These are phyloP conservation scores for Gandaritis pyraliata DNA, from an alignment of 2,888 invertebrate species.

Conservation along the genomic window DNA sequence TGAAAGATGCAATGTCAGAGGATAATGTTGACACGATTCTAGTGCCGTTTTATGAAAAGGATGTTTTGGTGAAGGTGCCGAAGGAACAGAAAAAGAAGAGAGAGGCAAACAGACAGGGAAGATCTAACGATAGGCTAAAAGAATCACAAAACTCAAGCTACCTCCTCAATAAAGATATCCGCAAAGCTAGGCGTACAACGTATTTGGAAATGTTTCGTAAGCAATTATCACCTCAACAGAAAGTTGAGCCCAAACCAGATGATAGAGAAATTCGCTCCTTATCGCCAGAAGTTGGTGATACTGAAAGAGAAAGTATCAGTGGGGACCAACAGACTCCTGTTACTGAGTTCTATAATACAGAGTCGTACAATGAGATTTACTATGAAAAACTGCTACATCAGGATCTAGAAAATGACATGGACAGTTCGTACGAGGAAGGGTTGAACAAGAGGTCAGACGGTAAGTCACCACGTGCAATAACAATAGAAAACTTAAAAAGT, in stretches of 20 bases:
- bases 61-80: conserved; percentile 73
- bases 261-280: conserved; percentile 68
- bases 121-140: conserved; percentile 44
- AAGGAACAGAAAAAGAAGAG: conserved; percentile 58
- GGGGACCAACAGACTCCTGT: conserved; percentile 53
- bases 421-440: conserved; percentile 60
- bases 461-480: conserved; percentile 49
- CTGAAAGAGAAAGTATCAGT: conserved; percentile 70
- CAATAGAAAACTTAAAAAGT: conserved; percentile 64
- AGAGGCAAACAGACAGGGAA: conserved; percentile 44
- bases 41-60: conserved; percentile 79
- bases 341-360: conserved; percentile 70
- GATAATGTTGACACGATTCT: conserved; percentile 73
- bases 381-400: conserved; percentile 69
- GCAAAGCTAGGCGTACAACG: conserved; percentile 53
- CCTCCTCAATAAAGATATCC: conserved; percentile 63
- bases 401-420: conserved; percentile 56
- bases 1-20: conserved; percentile 48
- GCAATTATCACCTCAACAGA: conserved; percentile 56
- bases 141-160: conserved; percentile 56
- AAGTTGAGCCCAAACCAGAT: conserved; percentile 42
- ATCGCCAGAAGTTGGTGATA: conserved; percentile 76
- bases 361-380: conserved; percentile 75
- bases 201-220: conserved; percentile 76
- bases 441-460: conserved; percentile 27